These are phyloP conservation scores for Encarsia formosa DNA, from an alignment of 2,888 invertebrate species.

Conservation along the genomic window DNA sequence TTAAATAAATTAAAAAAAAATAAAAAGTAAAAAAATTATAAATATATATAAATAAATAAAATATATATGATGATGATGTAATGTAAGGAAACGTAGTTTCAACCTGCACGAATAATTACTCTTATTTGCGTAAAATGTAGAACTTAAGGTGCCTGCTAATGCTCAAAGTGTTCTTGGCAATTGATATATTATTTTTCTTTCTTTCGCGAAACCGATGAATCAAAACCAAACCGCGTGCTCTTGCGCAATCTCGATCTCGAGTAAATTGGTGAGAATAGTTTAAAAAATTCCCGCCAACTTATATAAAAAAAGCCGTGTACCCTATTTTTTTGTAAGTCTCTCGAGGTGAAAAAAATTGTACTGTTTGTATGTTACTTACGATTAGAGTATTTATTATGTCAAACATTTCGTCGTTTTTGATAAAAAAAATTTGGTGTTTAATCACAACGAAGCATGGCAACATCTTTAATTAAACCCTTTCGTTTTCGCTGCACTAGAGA, in stretches of 20 bases:
- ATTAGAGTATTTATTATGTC: conserved; percentile 24
- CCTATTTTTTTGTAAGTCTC: too few species aligned
- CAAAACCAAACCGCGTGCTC: neutral
- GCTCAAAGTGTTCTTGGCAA: conserved; percentile 43
- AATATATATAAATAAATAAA: neutral
- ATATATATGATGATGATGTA: conserved; percentile 18
- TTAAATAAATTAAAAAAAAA: neutral
- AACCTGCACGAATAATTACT: conserved; percentile 42
- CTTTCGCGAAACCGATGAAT: conserved; percentile 1
- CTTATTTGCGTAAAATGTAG: conserved; percentile 34
- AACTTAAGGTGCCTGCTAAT: conserved; percentile 44
- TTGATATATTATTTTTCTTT: conserved; percentile 12
- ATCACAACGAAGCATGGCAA: neutral
- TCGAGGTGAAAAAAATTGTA: conserved; percentile 12
- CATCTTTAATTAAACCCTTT: conserved; percentile 5
- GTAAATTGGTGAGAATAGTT: neutral
- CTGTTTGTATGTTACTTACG: conserved; percentile 26
- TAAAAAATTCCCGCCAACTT: neutral
- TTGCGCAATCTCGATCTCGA: conserved; percentile 9
- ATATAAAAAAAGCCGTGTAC: too few species aligned
- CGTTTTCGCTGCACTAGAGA: conserved; percentile 11
- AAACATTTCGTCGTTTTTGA: conserved; percentile 17
- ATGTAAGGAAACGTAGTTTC: conserved; percentile 38
- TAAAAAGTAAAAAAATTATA: conserved; percentile 1
- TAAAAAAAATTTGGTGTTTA: conserved; percentile 3